Conservation (phyloP, 2,113 vertebrate species). For the Istiophorus platypterus region DNA sequence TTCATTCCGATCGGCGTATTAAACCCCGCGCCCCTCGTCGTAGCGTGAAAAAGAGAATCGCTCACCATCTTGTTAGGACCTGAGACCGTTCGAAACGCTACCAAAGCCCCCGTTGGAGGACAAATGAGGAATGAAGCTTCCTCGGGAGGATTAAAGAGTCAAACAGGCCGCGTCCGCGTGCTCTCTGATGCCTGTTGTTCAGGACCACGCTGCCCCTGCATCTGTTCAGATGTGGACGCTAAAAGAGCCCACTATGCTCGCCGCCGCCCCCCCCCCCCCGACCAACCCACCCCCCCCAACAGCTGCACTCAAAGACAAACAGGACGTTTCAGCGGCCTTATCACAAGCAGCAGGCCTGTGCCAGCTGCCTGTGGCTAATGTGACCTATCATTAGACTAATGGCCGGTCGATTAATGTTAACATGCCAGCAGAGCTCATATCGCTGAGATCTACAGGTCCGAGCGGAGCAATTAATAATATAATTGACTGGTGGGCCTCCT, state of each 20-base stretch:
- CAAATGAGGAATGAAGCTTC: too few species aligned
- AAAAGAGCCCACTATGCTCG: conserved; percentile 50
- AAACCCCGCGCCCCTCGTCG: too few species aligned
- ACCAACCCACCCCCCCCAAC: conserved; percentile 32
- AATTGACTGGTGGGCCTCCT: conserved; percentile 24
- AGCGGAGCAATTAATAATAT: conserved; percentile 47
- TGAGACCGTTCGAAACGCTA: too few species aligned
- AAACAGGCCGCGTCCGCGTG: too few species aligned
- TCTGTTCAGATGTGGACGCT: conserved; percentile 24
- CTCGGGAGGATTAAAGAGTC: too few species aligned
- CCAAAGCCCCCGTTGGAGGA: too few species aligned
- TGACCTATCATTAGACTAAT: conserved; percentile 74
- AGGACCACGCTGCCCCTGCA: background rate
- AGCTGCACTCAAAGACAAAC: conserved; percentile 62
- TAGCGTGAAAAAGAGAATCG: too few species aligned
- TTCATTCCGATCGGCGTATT: too few species aligned
- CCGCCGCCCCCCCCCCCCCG: too few species aligned
- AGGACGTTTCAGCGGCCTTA: conserved; percentile 35
- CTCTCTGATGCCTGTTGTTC: background rate
- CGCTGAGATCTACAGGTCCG: conserved; percentile 54
- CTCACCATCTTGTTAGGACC: too few species aligned
- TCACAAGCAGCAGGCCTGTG: conserved; percentile 42
- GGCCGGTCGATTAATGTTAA: conserved; percentile 74
- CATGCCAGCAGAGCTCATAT: conserved; percentile 68
- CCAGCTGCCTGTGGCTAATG: conserved; percentile 62